Percentiles rank a stretch among this genome's conserved stretches.
phyloP scores from a whole-genome alignment of 2,797 vertebrate genomes.

The Vespertilio murinus region DNA sequence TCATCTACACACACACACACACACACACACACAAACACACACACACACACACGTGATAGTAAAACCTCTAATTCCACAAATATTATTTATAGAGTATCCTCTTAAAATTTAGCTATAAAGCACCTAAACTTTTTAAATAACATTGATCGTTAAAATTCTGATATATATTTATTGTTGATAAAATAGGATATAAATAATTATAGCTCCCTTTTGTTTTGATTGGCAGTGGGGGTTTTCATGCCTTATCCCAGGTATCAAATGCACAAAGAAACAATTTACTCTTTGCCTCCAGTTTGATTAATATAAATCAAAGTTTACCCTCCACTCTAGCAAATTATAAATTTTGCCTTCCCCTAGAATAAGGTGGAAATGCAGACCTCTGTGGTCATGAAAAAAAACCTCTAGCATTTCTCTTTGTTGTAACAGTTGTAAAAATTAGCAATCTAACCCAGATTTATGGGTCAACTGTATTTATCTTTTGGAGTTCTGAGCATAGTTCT shows the following conservation, averaged over 20 bases:
- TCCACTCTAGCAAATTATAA: neutral
- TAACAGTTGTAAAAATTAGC: slow-evolving; percentile 21
- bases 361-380: neutral
- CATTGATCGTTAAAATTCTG: slow-evolving; percentile 36
- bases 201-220: neutral
- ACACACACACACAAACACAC: neutral
- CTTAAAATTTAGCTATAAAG: slow-evolving; percentile 35
- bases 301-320: neutral
- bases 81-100: neutral
- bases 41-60: neutral
- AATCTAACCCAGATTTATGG: neutral
- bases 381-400: neutral
- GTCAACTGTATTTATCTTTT: neutral
- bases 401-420: neutral
- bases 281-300: neutral
- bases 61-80: neutral
- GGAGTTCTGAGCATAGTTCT: neutral
- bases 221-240: neutral
- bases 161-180: neutral
- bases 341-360: neutral
- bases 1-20: neutral
- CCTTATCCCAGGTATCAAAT: neutral
- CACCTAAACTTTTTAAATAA: slow-evolving; percentile 10
- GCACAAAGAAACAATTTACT: slow-evolving; percentile 13
- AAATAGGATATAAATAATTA: slow-evolving; percentile 36